Percentiles rank a stretch among this genome's conserved stretches.
Conservation (phyloP, 2,888 invertebrate species). For the Coelopa pilipes region DNA sequence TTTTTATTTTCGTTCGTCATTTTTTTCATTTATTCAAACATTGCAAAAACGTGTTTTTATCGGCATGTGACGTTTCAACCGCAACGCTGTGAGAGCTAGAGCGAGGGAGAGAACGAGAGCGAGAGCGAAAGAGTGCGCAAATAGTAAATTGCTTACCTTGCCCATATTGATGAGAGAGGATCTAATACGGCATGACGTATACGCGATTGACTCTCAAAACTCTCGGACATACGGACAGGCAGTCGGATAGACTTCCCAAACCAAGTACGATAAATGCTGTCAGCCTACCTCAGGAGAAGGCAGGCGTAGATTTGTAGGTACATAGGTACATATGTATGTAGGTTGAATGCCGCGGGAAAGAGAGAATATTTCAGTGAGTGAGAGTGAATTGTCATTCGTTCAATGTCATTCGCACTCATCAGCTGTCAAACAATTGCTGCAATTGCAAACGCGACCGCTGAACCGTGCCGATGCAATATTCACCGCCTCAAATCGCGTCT, state of each 20-base stretch:
- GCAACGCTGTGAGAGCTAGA: neutral
- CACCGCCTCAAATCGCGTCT: neutral
- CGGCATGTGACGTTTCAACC: conserved; percentile 9
- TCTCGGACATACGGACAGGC: neutral
- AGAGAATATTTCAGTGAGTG: neutral
- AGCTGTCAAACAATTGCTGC: neutral
- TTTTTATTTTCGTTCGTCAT: neutral
- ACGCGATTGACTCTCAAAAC: neutral
- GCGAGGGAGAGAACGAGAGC: conserved; percentile 9
- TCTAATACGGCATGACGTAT: neutral
- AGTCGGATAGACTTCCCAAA: neutral
- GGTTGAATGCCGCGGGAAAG: too few species aligned
- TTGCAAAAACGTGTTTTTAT: conserved; percentile 23
- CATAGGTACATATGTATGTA: too few species aligned
- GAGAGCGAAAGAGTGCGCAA: conserved; percentile 1
- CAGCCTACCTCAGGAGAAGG: neutral
- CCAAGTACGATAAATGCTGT: neutral
- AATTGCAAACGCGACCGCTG: neutral
- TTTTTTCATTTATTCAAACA: conserved; percentile 7
- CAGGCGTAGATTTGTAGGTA: too few species aligned
- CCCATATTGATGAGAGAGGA: neutral
- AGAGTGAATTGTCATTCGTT: conserved; percentile 7
- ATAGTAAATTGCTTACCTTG: neutral
- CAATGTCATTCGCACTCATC: conserved; percentile 21
- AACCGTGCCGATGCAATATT: neutral